phyloP scores from a whole-genome alignment of 1,140 invertebrate genomes.

The Drosophila jambulina region DNA sequence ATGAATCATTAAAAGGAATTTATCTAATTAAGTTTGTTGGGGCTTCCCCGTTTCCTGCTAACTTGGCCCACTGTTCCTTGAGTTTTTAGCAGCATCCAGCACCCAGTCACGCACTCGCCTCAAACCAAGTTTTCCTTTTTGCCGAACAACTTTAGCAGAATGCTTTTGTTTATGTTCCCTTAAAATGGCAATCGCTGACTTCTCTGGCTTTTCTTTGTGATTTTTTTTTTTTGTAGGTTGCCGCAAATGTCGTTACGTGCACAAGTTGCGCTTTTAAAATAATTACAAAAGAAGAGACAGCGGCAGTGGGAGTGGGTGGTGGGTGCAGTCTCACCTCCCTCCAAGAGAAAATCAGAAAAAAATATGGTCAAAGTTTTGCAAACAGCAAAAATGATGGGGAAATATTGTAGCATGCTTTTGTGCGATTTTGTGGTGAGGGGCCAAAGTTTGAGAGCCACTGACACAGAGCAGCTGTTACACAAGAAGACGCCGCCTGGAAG shows the following conservation, averaged over 20 bases:
- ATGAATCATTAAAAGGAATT: constrained; percentile 43
- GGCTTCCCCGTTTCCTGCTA: no score
- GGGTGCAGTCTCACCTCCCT: constrained; percentile 18
- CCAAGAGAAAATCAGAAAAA: constrained; percentile 22
- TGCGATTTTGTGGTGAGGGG: constrained; percentile 40
- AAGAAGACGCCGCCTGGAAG: constrained; percentile 21
- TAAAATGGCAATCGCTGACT: constrained; percentile 77
- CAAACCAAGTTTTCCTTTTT: constrained; percentile 25
- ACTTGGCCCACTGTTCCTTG: constrained; percentile 35
- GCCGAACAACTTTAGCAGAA: constrained; percentile 50
- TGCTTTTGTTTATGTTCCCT: constrained; percentile 73
- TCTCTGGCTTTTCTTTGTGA: constrained; percentile 42
- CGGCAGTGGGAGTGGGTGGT: not conserved
- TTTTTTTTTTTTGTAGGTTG: constrained; percentile 35
- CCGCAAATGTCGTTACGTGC: constrained; percentile 80
- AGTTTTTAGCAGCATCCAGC: constrained; percentile 7
- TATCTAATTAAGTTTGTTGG: constrained; percentile 38
- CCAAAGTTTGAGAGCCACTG: constrained; percentile 68
- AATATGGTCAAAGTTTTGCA: constrained; percentile 61
- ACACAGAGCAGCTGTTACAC: constrained; percentile 64
- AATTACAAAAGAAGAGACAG: constrained; percentile 68
- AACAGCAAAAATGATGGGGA: constrained; percentile 29
- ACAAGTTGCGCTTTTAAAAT: constrained; percentile 83
- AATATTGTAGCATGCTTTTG: constrained; percentile 68
- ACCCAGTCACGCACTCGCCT: constrained; percentile 37